Evolutionary conservation across 1,140 invertebrate genomes (phyloP), one percentile per base, ranked within the genome.

Genomic region (Triops cancriformis): DNA sequence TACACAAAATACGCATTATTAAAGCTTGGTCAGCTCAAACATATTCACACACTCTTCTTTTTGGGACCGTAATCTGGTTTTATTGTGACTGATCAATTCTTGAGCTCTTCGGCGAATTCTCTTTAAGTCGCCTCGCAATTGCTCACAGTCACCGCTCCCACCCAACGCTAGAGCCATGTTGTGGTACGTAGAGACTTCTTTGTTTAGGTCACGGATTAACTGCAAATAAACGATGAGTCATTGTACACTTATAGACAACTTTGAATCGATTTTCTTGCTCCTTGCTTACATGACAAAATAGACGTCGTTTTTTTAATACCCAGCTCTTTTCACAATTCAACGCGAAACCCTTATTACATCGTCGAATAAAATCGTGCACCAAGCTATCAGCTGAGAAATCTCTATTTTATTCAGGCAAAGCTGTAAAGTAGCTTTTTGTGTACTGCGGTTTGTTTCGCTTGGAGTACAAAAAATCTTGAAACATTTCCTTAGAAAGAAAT

Each of bases 71-170:
- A 84, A 80, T 73, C 82, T 83, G 37, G 79, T 76, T 80, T 82
- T 83, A 72, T 77, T 79, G 72, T 79, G 77, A 45, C 80, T 81
- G 37, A 78, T 77, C 43, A 82, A 79, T 79, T 83, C 82, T 78
- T 83, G 83, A 72, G 83, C 82, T 74, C 81, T 81, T 79, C 82
- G 81, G 76, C 83, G 73, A 26, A 81, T 81, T 75, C 81, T 72
- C 76, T 83, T 83, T 64, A 84, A 78, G 75, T 84, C 83, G 74
- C 83, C 83, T 18, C 83, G 78, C 27, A 84, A 80, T 74, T 83
- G 81, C 72, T 83, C 82, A 73, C 83, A 82, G 77, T 84, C 83
- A 12, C 83, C 81, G 43, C 82, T 82, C 18, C 82, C 82, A n/a
- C 83, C 83, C 18, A 84, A 80, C 41, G 80, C 80, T 18, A 82